These are phyloP conservation scores for Phodopus roborovskii DNA, from an alignment of 2,113 vertebrate genomes.

Conservation along the genomic window DNA sequence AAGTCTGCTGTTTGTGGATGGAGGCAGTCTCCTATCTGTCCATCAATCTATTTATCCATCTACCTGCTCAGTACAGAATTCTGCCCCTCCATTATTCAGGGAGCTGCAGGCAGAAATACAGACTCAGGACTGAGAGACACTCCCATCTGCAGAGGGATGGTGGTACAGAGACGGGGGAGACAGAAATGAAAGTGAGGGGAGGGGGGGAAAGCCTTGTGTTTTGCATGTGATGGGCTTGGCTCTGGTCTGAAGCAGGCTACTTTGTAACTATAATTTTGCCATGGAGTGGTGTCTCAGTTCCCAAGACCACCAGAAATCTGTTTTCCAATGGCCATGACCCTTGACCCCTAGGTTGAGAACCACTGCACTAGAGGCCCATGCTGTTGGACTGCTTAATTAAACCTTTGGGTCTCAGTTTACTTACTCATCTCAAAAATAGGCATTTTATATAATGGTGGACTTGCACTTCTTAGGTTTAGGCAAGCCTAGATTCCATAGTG, in stretches of 20 bases:
- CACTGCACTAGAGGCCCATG: neutral
- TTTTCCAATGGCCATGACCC: neutral
- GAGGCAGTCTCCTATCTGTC: neutral
- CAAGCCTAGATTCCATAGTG: neutral
- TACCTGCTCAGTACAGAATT: neutral
- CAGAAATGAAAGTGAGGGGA: neutral
- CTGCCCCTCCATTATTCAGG: neutral
- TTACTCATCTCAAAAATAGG: conserved; percentile 21
- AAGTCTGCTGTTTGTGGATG: conserved; percentile 14
- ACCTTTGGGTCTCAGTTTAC: neutral
- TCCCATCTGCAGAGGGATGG: neutral
- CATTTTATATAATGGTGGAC: neutral
- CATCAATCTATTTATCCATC: neutral
- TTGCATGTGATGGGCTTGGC: too few relatives aligned
- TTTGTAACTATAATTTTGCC: neutral
- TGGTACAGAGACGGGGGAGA: neutral
- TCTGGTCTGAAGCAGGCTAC: neutral
- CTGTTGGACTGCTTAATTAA: neutral
- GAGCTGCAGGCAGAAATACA: neutral
- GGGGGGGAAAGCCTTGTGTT: accelerated
- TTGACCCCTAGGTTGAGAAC: neutral
- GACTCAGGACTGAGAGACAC: neutral
- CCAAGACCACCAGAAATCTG: neutral
- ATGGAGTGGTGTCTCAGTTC: neutral
- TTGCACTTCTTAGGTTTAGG: neutral